These are phyloP conservation scores for Hyppa rectilinea DNA, from an alignment of 2,888 invertebrate genomes.

Conservation along the genomic window DNA sequence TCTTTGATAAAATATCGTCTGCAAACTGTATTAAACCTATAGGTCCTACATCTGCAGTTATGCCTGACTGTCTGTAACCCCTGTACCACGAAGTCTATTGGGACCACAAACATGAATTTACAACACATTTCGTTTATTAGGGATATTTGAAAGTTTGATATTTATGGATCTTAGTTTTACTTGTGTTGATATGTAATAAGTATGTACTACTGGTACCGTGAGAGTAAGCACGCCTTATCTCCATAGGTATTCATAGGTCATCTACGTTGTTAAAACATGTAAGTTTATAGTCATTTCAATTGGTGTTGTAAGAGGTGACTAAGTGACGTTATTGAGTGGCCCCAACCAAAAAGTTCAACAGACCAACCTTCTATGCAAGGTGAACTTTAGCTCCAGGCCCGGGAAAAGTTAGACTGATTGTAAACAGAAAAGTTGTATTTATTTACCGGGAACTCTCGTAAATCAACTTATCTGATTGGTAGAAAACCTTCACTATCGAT, in stretches of 20 bases:
- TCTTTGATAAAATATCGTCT: not conserved
- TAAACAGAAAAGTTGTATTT: conserved; percentile 39
- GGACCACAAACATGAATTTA: conserved; percentile 45
- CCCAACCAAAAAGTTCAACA: conserved; percentile 34
- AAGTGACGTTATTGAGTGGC: conserved; percentile 5
- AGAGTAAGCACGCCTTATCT: conserved; percentile 33
- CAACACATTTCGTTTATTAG: conserved; percentile 48
- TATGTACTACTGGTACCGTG: not conserved
- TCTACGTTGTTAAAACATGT: conserved; percentile 22
- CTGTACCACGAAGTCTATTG: conserved; percentile 26
- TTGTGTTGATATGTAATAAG: conserved; percentile 13
- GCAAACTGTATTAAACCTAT: conserved; percentile 20
- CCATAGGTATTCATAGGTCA: conserved; percentile 23
- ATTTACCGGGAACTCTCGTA: conserved; percentile 28
- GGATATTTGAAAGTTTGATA: conserved; percentile 50
- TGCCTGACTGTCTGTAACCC: conserved; percentile 13
- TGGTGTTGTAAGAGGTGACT: conserved; percentile 6
- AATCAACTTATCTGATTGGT: conserved; percentile 38
- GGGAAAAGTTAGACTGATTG: conserved; percentile 42
- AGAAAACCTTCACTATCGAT: conserved; percentile 13
- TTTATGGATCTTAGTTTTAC: conserved; percentile 48
- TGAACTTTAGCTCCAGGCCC: conserved; percentile 27
- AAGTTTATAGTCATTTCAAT: conserved; percentile 18
- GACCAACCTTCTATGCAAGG: conserved; percentile 24
- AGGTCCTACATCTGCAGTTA: conserved; percentile 25